phyloP scores from a whole-genome alignment of 2,888 invertebrate genomes.

The Periphyllus acericola region DNA sequence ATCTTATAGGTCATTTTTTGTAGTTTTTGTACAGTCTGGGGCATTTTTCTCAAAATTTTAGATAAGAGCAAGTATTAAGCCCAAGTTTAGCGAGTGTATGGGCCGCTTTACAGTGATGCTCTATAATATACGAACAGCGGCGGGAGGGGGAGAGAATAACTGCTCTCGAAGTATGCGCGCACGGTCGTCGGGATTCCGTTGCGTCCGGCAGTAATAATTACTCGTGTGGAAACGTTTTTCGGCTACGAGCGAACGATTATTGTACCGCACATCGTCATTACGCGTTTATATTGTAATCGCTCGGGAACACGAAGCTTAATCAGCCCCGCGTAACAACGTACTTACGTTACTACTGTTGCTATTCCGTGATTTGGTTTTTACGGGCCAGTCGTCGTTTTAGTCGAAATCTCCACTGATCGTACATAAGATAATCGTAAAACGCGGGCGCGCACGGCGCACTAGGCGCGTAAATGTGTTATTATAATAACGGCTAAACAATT shows the following conservation, averaged over 20 bases:
- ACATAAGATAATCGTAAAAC: constrained; percentile 13
- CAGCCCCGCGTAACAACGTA: background rate
- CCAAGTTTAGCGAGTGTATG: no score
- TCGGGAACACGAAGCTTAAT: constrained; percentile 21
- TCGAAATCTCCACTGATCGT: background rate
- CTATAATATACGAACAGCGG: no score
- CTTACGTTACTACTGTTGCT: no score
- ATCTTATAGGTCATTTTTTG: no score
- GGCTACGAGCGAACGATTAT: background rate
- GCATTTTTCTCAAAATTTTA: no score
- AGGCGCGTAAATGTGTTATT: background rate
- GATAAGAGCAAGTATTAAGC: no score
- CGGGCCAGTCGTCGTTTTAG: background rate
- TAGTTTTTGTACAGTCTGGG: no score
- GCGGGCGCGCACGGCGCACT: no score
- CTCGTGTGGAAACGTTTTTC: background rate
- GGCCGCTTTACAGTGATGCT: no score
- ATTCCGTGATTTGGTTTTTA: constrained; percentile 31
- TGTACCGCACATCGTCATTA: background rate
- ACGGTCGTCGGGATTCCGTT: background rate
- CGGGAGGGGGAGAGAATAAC: background rate
- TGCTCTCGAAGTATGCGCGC: background rate
- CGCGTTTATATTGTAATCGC: background rate
- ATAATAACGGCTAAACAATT: background rate
- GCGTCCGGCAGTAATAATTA: background rate